Conservation (phyloP, 2,113 vertebrate genomes). For the Empidonax traillii region DNA sequence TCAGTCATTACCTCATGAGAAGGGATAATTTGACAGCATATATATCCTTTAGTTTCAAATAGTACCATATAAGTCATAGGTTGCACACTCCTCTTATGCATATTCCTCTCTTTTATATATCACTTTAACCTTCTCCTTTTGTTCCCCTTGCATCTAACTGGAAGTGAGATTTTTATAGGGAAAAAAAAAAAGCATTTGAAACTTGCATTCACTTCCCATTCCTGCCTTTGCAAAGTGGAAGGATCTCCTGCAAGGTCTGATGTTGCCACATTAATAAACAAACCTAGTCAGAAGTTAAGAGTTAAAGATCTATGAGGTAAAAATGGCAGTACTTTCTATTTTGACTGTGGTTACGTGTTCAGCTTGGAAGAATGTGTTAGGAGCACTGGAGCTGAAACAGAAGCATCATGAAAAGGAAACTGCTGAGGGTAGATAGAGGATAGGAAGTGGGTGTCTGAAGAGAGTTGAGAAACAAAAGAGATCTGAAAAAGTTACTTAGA, state of each 20-base stretch:
- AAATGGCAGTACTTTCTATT: background rate
- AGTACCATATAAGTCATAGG: background rate
- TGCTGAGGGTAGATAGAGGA: background rate
- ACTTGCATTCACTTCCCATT: background rate
- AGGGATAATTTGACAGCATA: constrained; percentile 7
- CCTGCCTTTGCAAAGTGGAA: background rate
- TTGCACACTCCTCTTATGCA: background rate
- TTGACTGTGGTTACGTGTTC: background rate
- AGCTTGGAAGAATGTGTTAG: background rate
- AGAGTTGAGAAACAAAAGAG: background rate
- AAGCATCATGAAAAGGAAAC: background rate
- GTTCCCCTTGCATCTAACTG: background rate
- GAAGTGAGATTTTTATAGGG: background rate
- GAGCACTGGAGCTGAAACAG: background rate
- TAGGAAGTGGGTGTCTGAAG: background rate
- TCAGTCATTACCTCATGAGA: background rate
- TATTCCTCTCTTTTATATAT: background rate
- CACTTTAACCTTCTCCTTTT: background rate
- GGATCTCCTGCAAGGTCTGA: background rate
- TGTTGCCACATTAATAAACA: background rate
- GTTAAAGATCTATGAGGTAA: background rate
- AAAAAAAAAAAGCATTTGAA: background rate
- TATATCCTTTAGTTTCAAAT: background rate
- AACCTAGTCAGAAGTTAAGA: background rate
- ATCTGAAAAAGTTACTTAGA: background rate